Conservation (phyloP, 2,888 invertebrate species). For the Falcaria lacertinaria region DNA sequence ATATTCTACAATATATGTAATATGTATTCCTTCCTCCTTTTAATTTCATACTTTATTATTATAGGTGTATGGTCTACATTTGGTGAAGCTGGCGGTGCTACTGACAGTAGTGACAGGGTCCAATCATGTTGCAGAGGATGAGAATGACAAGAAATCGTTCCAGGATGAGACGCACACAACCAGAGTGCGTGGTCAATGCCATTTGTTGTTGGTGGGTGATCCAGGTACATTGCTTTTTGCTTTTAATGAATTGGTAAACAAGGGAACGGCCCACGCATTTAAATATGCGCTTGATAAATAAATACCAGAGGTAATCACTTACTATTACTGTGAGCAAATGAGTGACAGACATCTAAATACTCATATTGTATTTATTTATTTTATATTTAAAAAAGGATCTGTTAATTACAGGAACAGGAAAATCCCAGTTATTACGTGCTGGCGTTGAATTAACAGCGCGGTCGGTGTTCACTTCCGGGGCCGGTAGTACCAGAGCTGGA, state of each 20-base stretch:
- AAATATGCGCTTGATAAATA: too few species aligned
- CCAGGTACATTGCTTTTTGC: slow-evolving; percentile 77
- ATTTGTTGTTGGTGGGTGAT: slow-evolving; percentile 92
- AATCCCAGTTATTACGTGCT: slow-evolving; percentile 90
- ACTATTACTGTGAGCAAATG: too few species aligned
- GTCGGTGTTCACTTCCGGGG: slow-evolving; percentile 91
- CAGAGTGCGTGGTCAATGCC: slow-evolving; percentile 87
- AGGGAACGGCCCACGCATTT: too few species aligned
- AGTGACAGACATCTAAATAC: too few species aligned
- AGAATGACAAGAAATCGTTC: slow-evolving; percentile 44
- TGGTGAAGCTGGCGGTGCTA: slow-evolving; percentile 91
- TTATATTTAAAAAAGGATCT: not conserved
- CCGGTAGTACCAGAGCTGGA: slow-evolving; percentile 92
- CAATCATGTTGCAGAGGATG: slow-evolving; percentile 48
- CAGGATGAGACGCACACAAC: slow-evolving; percentile 78
- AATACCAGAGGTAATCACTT: too few species aligned
- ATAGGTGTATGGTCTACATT: slow-evolving; percentile 91
- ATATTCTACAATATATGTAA: too few species aligned
- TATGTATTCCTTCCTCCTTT: too few species aligned
- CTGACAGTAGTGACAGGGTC: slow-evolving; percentile 79
- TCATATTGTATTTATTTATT: too few species aligned
- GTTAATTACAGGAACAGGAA: slow-evolving; percentile 86
- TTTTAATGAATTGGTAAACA: not conserved
- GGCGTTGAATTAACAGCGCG: slow-evolving; percentile 81
- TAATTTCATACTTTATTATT: slow-evolving; percentile 20